These are phyloP conservation scores for Dipodomys spectabilis DNA, from an alignment of 2,113 vertebrate genomes.

Conservation along the genomic window DNA sequence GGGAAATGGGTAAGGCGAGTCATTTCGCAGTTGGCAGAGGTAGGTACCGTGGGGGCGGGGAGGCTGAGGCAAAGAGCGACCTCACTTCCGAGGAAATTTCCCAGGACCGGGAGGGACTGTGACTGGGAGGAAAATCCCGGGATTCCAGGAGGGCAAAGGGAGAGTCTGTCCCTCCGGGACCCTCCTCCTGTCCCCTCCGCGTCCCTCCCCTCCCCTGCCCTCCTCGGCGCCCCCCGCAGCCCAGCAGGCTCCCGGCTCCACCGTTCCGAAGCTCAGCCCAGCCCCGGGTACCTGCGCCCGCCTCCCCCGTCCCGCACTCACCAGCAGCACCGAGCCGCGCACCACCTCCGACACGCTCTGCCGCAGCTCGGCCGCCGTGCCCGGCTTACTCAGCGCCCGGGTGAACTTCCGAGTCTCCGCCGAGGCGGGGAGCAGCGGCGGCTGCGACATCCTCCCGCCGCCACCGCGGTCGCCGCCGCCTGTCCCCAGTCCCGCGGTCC, in stretches of 20 bases:
- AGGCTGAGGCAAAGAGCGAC: background rate
- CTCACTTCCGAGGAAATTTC: background rate
- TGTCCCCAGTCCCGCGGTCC: background rate
- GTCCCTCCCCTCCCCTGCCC: background rate
- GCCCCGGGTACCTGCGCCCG: background rate
- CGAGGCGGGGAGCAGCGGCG: constrained; percentile 56
- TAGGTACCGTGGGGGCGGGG: background rate
- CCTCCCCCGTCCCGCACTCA: constrained; percentile 84
- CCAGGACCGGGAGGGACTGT: background rate
- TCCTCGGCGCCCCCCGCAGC: background rate
- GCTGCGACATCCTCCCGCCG: constrained; percentile 71
- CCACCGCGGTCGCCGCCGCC: background rate
- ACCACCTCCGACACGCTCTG: constrained; percentile 98
- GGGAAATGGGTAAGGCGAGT: background rate
- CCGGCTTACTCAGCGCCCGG: constrained; percentile 94
- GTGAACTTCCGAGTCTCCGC: constrained; percentile 97
- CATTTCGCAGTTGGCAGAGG: background rate
- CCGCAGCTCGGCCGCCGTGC: constrained; percentile 96
- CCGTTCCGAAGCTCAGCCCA: background rate
- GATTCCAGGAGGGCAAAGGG: background rate
- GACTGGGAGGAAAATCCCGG: background rate
- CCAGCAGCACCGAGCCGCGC: constrained; percentile 94
- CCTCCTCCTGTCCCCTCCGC: background rate
- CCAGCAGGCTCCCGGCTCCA: background rate
- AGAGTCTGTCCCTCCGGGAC: background rate